These are phyloP conservation scores for Diorhabda sublineata DNA, from an alignment of 1,140 invertebrate species.

Conservation along the genomic window DNA sequence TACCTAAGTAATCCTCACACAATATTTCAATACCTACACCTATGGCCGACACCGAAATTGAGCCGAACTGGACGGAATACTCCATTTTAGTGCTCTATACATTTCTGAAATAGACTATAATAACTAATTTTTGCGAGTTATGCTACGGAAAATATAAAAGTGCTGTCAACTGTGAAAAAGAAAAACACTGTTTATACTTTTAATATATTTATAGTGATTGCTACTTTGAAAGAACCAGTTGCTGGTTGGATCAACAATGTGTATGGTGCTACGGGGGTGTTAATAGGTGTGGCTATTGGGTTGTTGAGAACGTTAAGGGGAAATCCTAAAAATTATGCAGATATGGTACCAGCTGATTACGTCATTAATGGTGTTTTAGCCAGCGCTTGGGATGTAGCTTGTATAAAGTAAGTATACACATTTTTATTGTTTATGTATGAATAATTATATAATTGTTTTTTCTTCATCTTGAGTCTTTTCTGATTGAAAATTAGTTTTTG, in stretches of 20 bases:
- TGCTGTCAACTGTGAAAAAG: too few species aligned
- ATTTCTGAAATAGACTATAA: too few species aligned
- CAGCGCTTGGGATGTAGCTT: conserved; percentile 60
- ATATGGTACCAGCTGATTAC: conserved; percentile 72
- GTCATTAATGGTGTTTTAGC: conserved; percentile 66
- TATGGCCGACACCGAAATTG: too few species aligned
- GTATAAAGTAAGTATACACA: conserved; percentile 41
- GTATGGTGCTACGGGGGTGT: conserved; percentile 66
- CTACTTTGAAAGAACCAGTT: conserved; percentile 53
- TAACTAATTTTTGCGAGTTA: too few species aligned
- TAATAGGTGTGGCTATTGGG: conserved; percentile 58
- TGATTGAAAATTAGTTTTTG: too few species aligned
- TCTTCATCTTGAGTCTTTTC: too few species aligned
- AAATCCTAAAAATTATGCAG: conserved; percentile 53
- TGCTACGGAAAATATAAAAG: too few species aligned
- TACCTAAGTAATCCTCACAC: too few species aligned
- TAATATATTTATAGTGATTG: conserved; percentile 48
- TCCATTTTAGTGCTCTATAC: too few species aligned
- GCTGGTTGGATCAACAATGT: conserved; percentile 75
- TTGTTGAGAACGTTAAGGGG: conserved; percentile 59
- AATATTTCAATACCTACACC: too few species aligned
- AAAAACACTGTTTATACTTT: neutral
- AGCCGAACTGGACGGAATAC: too few species aligned
- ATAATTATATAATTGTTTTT: neutral
- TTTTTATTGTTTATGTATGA: conserved; percentile 6